A percentile compares a stretch with the other conserved stretches of the same genome.
These are phyloP conservation scores for Zeus faber DNA, from an alignment of 2,113 vertebrate genomes.

Conservation along the genomic window DNA sequence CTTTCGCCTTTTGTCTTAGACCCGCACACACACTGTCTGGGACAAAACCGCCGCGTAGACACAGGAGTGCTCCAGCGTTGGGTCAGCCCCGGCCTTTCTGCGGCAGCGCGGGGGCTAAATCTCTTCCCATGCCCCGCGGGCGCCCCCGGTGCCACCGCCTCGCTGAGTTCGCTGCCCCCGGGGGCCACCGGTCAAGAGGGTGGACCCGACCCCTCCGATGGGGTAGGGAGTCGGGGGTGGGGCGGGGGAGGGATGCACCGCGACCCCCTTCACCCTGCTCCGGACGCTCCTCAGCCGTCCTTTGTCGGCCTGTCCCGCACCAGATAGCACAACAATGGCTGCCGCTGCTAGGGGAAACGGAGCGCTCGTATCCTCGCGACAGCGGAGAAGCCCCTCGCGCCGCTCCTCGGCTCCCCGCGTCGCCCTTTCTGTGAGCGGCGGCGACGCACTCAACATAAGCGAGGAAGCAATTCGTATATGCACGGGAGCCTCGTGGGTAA, in stretches of 20 bases:
- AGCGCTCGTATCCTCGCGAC: constrained; percentile 38
- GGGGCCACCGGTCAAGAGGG: constrained; percentile 85
- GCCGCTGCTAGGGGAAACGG: constrained; percentile 60
- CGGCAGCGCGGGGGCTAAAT: constrained; percentile 56
- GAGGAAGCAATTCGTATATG: no score
- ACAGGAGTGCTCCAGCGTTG: constrained; percentile 59
- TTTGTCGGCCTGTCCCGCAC: constrained; percentile 75
- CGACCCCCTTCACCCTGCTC: constrained; percentile 74
- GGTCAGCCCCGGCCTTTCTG: constrained; percentile 54
- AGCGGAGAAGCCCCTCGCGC: constrained; percentile 35
- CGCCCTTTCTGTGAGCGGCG: no score
- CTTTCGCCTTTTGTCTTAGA: constrained; percentile 63
- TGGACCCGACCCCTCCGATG: constrained; percentile 77
- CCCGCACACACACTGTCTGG: constrained; percentile 44
- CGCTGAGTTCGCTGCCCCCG: constrained; percentile 82
- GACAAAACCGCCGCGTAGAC: constrained; percentile 43
- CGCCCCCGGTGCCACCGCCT: constrained; percentile 85
- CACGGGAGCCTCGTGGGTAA: no score
- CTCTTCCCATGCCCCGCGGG: constrained; percentile 81
- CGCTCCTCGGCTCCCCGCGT: neutral
- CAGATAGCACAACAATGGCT: constrained; percentile 70
- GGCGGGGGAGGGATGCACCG: constrained; percentile 67
- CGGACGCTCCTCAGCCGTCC: constrained; percentile 81
- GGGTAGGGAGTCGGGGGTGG: neutral
- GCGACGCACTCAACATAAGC: no score